Evolutionary conservation across 2,113 vertebrate genomes (phyloP).

Genomic region (Psophia crepitans): DNA sequence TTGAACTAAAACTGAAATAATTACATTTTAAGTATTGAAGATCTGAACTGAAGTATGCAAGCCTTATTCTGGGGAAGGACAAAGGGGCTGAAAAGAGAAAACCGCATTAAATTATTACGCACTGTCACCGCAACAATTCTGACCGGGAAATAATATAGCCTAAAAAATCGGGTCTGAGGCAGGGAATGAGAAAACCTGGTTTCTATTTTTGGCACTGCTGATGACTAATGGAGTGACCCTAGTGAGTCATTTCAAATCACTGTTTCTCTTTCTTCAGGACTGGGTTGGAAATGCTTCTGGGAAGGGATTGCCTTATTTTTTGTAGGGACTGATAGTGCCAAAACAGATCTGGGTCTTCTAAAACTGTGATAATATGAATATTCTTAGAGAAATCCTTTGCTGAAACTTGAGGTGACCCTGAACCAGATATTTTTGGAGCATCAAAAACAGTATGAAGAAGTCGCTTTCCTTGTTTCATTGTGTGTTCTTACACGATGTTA

Average conservation of each 20-base stretch:
- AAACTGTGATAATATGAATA: not conserved
- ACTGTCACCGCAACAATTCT: not conserved
- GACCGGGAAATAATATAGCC: not conserved
- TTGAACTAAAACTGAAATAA: not conserved
- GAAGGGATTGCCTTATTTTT: not conserved
- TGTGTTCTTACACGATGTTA: not conserved
- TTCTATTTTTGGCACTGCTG: not conserved
- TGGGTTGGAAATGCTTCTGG: not conserved
- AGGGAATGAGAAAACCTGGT: not conserved
- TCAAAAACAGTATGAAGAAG: not conserved
- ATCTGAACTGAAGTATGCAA: not conserved
- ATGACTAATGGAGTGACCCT: constrained; percentile 21
- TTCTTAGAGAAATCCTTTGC: not conserved
- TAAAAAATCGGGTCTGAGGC: not conserved
- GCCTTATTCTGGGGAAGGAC: not conserved
- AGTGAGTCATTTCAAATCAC: not conserved
- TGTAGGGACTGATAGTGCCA: not conserved
- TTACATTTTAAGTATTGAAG: not conserved
- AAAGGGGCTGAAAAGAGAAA: not conserved
- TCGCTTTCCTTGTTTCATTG: not conserved
- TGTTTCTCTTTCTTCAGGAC: not conserved
- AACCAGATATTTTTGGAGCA: not conserved
- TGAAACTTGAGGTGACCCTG: not conserved
- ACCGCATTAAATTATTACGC: not conserved
- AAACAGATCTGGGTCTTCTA: not conserved